Evolutionary conservation across 2,888 invertebrate genomes (phyloP), one percentile per base, ranked within the genome.

Genomic region (Podotricha telesiphe): DNA sequence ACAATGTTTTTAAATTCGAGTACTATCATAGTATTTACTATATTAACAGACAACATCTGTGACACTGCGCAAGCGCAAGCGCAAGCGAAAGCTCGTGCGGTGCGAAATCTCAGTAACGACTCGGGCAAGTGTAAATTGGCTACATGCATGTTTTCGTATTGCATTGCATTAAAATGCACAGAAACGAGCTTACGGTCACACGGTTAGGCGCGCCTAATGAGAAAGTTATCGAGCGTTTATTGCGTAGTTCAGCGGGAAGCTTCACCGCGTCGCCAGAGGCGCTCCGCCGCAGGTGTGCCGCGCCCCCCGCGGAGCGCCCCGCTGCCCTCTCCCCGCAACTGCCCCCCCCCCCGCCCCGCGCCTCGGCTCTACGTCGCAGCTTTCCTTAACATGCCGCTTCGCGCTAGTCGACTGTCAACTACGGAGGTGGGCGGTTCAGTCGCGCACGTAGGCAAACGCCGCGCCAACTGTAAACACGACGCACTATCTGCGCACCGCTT

Each of bases 151-250:
- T 85, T 83, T 84, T 86, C 82, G 83, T 85, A 84, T 85, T 86
- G 85, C 85, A 84, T 83, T 86, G 86, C 86, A 83, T 84, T 86
- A 85, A 74, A 86, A 86, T 84, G 84, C 85, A 86, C 85, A 88
- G 85, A 86, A 87, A 86, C 86, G 86, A 91, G 89, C 91, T 92
- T 91, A 88, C 87, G 86, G 89, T 91, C 91, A 87, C 89, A 91
- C 91, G 88, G 89, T 90, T 89, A 91, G 89, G 88, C 90, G 89
- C 89, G 90, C 89, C 91, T 91, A 91, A 91, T 92, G 91, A 91
- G 91, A 92, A 92, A 92, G 91, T 91, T 93, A 93, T 93, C 90
- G 91, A 93, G 91, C 92, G 92, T 89, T 91, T 93, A 92, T 91
- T 93, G 91, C 92, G 91, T 91, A 90, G 90, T 82, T 82, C 86